A percentile compares a stretch with the other conserved stretches of the same genome.
These are phyloP conservation scores for Dinocampus coccinellae DNA, from an alignment of 2,888 invertebrate species.

Conservation along the genomic window DNA sequence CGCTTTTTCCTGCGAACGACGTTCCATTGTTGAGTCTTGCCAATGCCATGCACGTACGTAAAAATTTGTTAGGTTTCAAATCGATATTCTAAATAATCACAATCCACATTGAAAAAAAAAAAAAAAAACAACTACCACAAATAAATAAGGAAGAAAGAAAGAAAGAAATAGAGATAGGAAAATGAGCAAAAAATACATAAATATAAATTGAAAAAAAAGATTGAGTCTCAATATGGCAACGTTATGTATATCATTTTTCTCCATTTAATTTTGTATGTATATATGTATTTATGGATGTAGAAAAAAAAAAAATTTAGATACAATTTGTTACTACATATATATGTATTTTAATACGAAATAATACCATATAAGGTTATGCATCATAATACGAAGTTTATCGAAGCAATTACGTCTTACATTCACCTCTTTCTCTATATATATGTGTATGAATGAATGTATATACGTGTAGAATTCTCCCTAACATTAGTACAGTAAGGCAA, in stretches of 20 bases:
- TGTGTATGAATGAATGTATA: neutral
- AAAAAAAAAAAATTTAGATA: neutral
- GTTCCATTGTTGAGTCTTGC: conserved; percentile 29
- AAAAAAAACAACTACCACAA: no score
- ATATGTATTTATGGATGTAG: no score
- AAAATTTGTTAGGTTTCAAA: conserved; percentile 44
- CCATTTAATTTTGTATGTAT: no score
- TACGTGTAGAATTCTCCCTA: conserved; percentile 31
- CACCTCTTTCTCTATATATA: neutral
- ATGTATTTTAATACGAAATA: neutral
- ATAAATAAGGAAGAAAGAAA: no score
- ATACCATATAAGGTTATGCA: conserved; percentile 42
- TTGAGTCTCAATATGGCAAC: neutral
- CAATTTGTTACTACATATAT: neutral
- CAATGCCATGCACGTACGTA: conserved; percentile 39
- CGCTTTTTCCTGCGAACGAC: conserved; percentile 3
- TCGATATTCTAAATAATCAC: conserved; percentile 33
- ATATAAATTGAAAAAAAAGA: neutral
- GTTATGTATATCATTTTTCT: neutral
- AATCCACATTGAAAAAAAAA: no score
- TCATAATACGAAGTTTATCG: conserved; percentile 59
- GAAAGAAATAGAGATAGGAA: no score
- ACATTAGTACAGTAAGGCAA: conserved; percentile 42
- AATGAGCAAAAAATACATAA: no score
- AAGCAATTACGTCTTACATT: conserved; percentile 38